Percentiles rank a stretch among this genome's conserved stretches.
phyloP scores from a whole-genome alignment of 2,888 invertebrate species.

The Phrixothrix hirtus region DNA sequence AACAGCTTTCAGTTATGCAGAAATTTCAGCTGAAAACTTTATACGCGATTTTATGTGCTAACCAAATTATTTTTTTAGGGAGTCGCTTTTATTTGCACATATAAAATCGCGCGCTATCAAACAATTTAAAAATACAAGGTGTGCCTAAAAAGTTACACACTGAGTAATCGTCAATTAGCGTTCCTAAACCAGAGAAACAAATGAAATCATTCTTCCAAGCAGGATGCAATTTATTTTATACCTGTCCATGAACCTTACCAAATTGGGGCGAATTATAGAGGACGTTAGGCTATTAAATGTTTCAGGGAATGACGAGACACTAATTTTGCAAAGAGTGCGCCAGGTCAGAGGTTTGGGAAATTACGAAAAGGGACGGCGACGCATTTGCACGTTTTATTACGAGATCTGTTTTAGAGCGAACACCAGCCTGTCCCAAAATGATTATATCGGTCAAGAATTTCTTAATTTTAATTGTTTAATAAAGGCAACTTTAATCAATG shows the following conservation, averaged over 20 bases:
- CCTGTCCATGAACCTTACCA: conserved; percentile 21
- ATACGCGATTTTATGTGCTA: too few species aligned
- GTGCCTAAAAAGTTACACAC: too few species aligned
- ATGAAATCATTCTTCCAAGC: too few species aligned
- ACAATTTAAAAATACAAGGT: too few species aligned
- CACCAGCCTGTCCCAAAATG: conserved; percentile 3
- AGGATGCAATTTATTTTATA: conserved; percentile 11
- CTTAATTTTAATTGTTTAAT: conserved; percentile 15
- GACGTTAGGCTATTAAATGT: conserved; percentile 28
- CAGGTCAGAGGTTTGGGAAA: conserved; percentile 11
- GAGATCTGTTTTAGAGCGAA: background rate
- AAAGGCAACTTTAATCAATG: conserved; percentile 13
- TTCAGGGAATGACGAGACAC: conserved; percentile 25
- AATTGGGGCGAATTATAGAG: conserved; percentile 26
- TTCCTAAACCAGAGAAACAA: too few species aligned
- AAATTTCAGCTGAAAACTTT: too few species aligned
- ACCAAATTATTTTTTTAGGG: too few species aligned
- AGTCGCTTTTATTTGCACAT: too few species aligned
- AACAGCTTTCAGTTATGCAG: too few species aligned
- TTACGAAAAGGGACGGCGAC: background rate
- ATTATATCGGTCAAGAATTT: conserved; percentile 11
- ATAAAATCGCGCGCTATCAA: too few species aligned
- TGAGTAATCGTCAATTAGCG: too few species aligned
- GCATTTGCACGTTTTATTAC: background rate
- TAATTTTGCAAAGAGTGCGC: conserved; percentile 20